Conservation (phyloP, 2,113 vertebrate species). For the Ochotona curzoniae region DNA sequence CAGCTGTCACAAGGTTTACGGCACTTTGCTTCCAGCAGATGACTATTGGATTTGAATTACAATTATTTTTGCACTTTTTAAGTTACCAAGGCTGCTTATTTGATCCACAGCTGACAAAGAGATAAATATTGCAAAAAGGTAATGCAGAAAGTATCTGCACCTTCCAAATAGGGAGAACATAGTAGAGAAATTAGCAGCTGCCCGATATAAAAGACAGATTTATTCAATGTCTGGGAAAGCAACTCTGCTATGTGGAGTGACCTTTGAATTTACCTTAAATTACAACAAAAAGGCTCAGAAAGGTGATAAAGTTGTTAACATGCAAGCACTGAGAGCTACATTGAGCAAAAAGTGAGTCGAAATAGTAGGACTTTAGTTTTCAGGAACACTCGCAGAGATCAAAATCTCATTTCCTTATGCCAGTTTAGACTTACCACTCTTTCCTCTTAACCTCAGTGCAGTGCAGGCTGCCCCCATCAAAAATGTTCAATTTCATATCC, state of each 20-base stretch:
- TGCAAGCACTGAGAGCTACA: not conserved
- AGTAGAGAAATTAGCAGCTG: not conserved
- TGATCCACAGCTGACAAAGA: not conserved
- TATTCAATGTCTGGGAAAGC: not conserved
- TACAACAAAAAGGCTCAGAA: constrained; percentile 30
- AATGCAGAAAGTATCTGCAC: not conserved
- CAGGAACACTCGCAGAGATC: constrained; percentile 27
- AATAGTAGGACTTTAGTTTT: constrained; percentile 10
- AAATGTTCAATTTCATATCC: not conserved
- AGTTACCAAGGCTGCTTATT: constrained; percentile 37
- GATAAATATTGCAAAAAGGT: not conserved
- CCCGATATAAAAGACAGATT: not conserved
- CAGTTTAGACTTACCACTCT: constrained; percentile 19
- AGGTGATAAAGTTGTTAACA: not conserved
- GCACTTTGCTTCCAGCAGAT: not conserved
- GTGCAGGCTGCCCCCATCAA: not conserved
- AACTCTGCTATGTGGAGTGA: not conserved
- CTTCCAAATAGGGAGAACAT: not conserved
- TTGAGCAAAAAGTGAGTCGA: constrained; percentile 41
- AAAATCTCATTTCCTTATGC: constrained; percentile 38
- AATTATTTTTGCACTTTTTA: not conserved
- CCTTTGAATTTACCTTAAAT: not conserved
- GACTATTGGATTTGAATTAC: not conserved
- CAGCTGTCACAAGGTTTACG: not conserved
- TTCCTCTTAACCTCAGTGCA: not conserved